Evolutionary conservation across 2,888 invertebrate genomes (phyloP).

Genomic region (Sesia bembeciformis): DNA sequence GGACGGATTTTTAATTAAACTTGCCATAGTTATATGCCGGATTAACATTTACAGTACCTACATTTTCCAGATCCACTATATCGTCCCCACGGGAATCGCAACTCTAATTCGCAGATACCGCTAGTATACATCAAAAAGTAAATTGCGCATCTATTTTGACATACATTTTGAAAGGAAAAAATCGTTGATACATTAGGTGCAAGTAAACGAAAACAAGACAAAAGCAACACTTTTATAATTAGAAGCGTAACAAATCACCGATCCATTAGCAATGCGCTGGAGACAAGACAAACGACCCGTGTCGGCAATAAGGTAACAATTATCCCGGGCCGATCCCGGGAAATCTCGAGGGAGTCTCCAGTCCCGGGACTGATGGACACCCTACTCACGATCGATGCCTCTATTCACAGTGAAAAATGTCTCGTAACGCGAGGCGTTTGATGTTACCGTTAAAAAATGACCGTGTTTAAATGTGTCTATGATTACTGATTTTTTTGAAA

Average conservation of each 20-base stretch:
- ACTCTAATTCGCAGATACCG: too few species aligned
- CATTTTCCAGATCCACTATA: too few species aligned
- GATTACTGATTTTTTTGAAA: background rate
- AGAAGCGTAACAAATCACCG: constrained; percentile 45
- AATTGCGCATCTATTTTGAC: too few species aligned
- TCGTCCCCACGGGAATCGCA: too few species aligned
- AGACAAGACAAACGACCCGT: constrained; percentile 45
- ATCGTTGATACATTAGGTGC: background rate
- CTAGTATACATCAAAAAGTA: too few species aligned
- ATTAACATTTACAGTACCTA: too few species aligned
- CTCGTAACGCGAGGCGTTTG: constrained; percentile 8
- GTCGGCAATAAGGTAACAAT: constrained; percentile 50
- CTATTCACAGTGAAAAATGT: constrained; percentile 20
- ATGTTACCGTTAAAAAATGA: constrained; percentile 2
- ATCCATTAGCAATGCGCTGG: constrained; percentile 44
- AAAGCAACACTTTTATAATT: constrained; percentile 26
- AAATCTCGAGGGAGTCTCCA: constrained; percentile 12
- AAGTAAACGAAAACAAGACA: background rate
- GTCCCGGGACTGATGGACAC: constrained; percentile 19
- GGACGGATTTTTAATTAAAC: too few species aligned
- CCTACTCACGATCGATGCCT: constrained; percentile 23
- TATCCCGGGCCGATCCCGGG: constrained; percentile 22
- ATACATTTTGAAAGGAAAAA: too few species aligned
- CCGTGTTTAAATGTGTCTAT: background rate
- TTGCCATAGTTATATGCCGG: too few species aligned